Conservation (phyloP, 2,888 invertebrate genomes). For the Melanargia galathea region DNA sequence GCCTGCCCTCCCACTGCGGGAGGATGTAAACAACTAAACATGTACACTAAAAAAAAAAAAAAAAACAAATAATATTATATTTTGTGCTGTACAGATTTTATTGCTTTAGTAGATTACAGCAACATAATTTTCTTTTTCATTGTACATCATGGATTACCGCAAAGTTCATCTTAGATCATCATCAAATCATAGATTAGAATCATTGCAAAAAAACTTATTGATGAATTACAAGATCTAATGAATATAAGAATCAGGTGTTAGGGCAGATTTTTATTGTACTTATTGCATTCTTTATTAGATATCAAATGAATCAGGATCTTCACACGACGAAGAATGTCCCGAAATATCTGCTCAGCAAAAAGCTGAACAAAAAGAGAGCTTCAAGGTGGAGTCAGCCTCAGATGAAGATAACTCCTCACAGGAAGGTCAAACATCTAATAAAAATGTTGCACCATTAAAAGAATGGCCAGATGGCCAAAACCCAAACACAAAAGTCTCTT, state of each 20-base stretch:
- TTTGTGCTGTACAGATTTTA: no score
- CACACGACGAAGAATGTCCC: conserved; percentile 45
- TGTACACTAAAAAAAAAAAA: no score
- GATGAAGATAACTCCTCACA: conserved; percentile 57
- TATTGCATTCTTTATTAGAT: conserved; percentile 46
- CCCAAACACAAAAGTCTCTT: conserved; percentile 49
- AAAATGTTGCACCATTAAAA: conserved; percentile 53
- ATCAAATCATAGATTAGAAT: no score
- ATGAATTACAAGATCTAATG: no score
- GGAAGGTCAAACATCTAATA: conserved; percentile 49
- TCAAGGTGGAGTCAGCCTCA: conserved; percentile 65
- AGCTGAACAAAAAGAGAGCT: conserved; percentile 65
- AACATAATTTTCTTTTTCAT: no score
- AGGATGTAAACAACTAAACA: no score
- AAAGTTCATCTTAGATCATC: no score
- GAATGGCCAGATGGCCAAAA: conserved; percentile 53
- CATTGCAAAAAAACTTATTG: no score
- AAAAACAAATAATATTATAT: no score
- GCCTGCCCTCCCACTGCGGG: no score
- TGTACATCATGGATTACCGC: no score
- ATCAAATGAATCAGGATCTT: conserved; percentile 54
- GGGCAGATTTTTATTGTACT: neutral
- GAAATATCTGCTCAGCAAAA: conserved; percentile 50
- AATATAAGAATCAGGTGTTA: neutral
- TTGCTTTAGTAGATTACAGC: no score